A percentile compares a stretch with the other conserved stretches of the same genome.
phyloP scores from a whole-genome alignment of 2,113 vertebrate genomes.

The Acinonyx jubatus region DNA sequence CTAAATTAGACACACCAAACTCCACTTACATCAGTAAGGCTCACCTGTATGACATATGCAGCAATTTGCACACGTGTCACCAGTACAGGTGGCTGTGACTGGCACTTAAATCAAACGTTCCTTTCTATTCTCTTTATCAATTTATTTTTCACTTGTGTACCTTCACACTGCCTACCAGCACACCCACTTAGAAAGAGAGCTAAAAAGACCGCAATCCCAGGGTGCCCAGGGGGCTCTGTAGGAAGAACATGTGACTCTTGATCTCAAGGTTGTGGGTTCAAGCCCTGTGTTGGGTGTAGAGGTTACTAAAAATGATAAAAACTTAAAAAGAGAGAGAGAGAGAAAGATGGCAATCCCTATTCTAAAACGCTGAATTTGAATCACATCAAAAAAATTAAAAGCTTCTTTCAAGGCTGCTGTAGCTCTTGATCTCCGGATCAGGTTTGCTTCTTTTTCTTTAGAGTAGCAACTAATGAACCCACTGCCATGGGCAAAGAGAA shows the following conservation, averaged over 20 bases:
- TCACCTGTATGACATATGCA: neutral
- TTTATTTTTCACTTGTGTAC: neutral
- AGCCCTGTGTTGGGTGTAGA: too few species aligned
- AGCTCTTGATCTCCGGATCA: neutral
- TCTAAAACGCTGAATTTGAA: neutral
- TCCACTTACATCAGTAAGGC: neutral
- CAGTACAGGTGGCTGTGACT: neutral
- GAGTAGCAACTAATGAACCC: neutral
- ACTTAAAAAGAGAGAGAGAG: too few species aligned
- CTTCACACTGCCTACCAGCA: neutral
- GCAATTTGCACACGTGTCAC: neutral
- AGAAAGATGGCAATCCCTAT: neutral
- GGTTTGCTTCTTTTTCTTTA: neutral
- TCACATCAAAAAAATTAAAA: neutral
- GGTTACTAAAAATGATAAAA: too few species aligned
- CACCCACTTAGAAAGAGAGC: neutral
- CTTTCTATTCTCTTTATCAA: neutral
- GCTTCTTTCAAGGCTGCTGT: neutral
- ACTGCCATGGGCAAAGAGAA: conserved; percentile 37
- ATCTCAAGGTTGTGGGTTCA: too few species aligned
- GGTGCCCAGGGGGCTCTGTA: too few species aligned
- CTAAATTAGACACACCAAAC: neutral
- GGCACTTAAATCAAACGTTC: neutral
- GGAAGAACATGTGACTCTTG: too few species aligned
- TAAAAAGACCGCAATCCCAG: neutral